A percentile compares a stretch with the other conserved stretches of the same genome.
phyloP scores from a whole-genome alignment of 92 coral and sea anemone species.

The Phymanthus crucifer region DNA sequence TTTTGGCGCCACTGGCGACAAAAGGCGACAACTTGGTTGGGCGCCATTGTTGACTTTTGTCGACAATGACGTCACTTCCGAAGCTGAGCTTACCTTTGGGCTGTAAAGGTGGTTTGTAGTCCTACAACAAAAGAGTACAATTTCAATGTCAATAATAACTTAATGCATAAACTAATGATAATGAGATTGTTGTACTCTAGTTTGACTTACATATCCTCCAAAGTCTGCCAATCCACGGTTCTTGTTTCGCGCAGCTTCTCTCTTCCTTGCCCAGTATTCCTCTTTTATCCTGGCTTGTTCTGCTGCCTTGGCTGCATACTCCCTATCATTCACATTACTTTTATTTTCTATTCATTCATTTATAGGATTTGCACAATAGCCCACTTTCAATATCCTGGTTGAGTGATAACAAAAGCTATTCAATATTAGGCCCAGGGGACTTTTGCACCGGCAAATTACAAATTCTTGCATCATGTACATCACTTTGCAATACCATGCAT shows the following conservation, averaged over 20 bases:
- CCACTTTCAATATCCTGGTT: too few relatives aligned
- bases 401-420: too few relatives aligned
- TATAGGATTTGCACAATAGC: too few relatives aligned
- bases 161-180: not conserved
- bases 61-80: too few relatives aligned
- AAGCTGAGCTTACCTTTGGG: constrained; percentile 15
- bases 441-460: too few relatives aligned
- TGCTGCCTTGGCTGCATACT: constrained; percentile 87
- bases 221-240: constrained; percentile 69
- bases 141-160: not conserved
- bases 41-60: too few relatives aligned
- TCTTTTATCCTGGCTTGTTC: constrained; percentile 85
- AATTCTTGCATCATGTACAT: too few relatives aligned
- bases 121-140: constrained; percentile 11
- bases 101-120: constrained; percentile 35
- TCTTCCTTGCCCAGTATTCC: constrained; percentile 86
- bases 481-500: too few relatives aligned
- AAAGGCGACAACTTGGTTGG: too few relatives aligned
- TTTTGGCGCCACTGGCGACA: too few relatives aligned
- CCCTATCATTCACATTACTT: constrained; percentile 49
- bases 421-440: too few relatives aligned
- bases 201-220: constrained; percentile 55
- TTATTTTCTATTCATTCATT: too few relatives aligned
- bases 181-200: not conserved
- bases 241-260: constrained; percentile 85